phyloP scores from a whole-genome alignment of 2,113 vertebrate species.

The Piprites chloris region DNA sequence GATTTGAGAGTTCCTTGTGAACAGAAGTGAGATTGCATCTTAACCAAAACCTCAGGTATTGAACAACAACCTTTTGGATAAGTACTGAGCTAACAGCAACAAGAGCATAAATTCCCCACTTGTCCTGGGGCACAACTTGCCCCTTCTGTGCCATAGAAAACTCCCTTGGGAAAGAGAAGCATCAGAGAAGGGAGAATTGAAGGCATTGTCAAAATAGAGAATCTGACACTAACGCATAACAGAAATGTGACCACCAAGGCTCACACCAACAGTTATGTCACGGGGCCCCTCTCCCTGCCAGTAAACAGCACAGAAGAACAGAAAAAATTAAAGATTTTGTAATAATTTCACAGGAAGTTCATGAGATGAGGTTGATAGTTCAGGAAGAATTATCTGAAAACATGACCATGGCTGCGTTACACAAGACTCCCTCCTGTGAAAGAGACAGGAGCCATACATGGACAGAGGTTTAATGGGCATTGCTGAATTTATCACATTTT shows the following conservation, averaged over 20 bases:
- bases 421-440: neutral
- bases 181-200: neutral
- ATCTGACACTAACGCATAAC: fast-evolving
- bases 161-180: neutral
- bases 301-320: neutral
- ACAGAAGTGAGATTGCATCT: neutral
- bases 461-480: fast-evolving
- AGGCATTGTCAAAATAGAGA: fast-evolving
- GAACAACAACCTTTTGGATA: neutral
- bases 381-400: neutral
- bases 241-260: neutral
- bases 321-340: neutral
- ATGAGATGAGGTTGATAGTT: neutral
- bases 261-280: neutral
- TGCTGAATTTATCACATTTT: neutral
- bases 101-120: neutral
- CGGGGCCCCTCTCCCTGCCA: fast-evolving
- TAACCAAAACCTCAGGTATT: neutral
- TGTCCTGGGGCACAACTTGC: neutral
- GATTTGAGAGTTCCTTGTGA: neutral
- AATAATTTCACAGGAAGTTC: neutral
- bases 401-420: neutral
- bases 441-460: neutral
- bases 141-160: neutral
- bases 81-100: neutral